These are phyloP conservation scores for Notarius lentiginosus DNA, from an alignment of 2,113 vertebrate genomes.

Conservation along the genomic window DNA sequence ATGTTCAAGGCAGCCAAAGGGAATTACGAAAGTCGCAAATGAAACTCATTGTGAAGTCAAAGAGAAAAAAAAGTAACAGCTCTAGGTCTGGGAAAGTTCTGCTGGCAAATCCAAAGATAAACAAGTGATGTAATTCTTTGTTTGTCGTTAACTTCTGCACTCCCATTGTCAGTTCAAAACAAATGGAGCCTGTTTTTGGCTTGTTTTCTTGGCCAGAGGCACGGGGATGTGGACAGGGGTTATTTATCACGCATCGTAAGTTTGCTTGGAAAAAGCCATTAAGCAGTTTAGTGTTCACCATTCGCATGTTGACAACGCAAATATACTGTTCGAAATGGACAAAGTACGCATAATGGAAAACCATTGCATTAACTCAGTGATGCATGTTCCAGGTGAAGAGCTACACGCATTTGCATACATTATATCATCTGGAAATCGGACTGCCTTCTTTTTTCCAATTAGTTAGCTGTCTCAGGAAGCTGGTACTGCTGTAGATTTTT, in stretches of 20 bases:
- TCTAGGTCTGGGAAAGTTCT: neutral
- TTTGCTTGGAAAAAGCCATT: slow-evolving; percentile 5
- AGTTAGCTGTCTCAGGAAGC: no score
- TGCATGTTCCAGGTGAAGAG: neutral
- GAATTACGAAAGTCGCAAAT: slow-evolving; percentile 25
- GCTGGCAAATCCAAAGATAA: neutral
- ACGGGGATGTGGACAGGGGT: neutral
- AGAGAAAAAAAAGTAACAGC: neutral
- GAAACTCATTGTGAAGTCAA: neutral
- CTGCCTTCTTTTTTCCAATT: no score
- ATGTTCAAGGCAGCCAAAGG: neutral
- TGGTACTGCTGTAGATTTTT: no score
- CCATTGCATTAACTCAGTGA: no score
- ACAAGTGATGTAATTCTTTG: slow-evolving; percentile 30
- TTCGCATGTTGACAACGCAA: neutral
- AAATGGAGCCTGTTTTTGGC: slow-evolving; percentile 12
- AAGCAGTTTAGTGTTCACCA: neutral
- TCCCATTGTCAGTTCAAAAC: slow-evolving; percentile 13
- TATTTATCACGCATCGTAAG: slow-evolving; percentile 21
- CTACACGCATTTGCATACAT: neutral
- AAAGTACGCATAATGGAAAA: neutral
- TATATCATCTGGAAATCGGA: neutral
- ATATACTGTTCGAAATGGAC: neutral
- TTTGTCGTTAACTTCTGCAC: slow-evolving; percentile 12
- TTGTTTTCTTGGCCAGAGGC: slow-evolving; percentile 6